Conservation (phyloP, 1,140 invertebrate species). For the Cydia amplana region DNA sequence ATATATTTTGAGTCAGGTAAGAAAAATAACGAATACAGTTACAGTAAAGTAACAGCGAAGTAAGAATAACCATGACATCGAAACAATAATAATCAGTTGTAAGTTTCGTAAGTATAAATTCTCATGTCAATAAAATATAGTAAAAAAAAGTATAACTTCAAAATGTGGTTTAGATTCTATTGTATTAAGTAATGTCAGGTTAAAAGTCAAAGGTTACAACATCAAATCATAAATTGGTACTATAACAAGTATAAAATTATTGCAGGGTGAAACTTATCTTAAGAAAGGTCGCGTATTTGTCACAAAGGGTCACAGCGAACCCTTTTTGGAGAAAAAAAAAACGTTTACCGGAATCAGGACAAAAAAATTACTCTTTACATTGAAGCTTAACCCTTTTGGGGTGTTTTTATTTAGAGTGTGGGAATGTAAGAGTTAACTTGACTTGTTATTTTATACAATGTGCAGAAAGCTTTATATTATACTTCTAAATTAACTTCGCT, state of each 20-base stretch:
- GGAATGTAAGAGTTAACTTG: neutral
- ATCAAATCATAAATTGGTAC: slow-evolving; percentile 14
- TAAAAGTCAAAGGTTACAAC: slow-evolving; percentile 25
- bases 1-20: too few relatives aligned
- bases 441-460: neutral
- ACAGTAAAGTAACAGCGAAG: too few relatives aligned
- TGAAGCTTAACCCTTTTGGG: slow-evolving; percentile 36
- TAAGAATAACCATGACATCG: too few relatives aligned
- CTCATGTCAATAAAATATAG: neutral
- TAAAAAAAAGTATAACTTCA: neutral
- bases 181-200: neutral
- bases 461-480: neutral
- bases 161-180: neutral
- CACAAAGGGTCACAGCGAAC: slow-evolving; percentile 34
- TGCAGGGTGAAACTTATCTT: neutral
- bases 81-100: neutral
- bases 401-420: neutral
- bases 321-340: neutral
- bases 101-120: neutral
- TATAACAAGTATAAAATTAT: neutral
- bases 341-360: neutral
- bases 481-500: neutral
- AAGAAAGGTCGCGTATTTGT: slow-evolving; percentile 36
- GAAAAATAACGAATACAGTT: too few relatives aligned
- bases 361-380: slow-evolving; percentile 8